Base-by-base conservation (phyloP, 2,113 vertebrate genomes). In the Corvus hawaiiensis region DNA sequence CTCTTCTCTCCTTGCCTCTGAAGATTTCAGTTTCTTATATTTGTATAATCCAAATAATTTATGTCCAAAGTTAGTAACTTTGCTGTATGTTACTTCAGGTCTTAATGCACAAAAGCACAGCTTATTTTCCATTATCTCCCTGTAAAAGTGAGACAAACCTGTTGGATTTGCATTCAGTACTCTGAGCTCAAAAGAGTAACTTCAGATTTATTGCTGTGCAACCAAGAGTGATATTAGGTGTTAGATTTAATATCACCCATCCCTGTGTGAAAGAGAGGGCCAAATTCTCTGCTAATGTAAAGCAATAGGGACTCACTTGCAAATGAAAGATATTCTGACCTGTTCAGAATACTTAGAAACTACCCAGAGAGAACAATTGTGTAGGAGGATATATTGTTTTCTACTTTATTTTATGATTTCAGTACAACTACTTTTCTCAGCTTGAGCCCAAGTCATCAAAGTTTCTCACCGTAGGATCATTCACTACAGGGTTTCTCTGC, bases 381-480 rank as follows among this genome's bases (percentile, higher is more conserved):
- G n/a, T 58, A 63, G 67, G 67, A 93, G 48, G 26, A 64, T 75
- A 73, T 68, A 83, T 92, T 96, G 84, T 93, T 96, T 93, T 58
- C 51, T 91, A 41, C 58, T 96, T 95, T 79, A 69, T 89, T 77
- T 32, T 13, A 15, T 76, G 33, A 67, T 67, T 95, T 93, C 79
- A 83, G 21, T 64, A 43, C 35, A 87, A 51, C 85, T 90, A 3
- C 52, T 76, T 96, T 89, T 79, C 87, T 94, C 91, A 92, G 75
- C 41, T 17, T 41, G 90, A 90, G 24, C 49, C 63, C 54, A 49
- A 93, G 41, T 46, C 49, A 89, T 85, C 59, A 74, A 69, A 89
- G 81, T 71, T 73, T 89, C 59, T 81, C 27, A 21, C 30, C 49
- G 21, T 9, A 28, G 73, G 75, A 44, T 33, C 6, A 9, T 48